Evolutionary conservation across 2,888 invertebrate genomes (phyloP).

Genomic region (Lasioglossum zephyrum): DNA sequence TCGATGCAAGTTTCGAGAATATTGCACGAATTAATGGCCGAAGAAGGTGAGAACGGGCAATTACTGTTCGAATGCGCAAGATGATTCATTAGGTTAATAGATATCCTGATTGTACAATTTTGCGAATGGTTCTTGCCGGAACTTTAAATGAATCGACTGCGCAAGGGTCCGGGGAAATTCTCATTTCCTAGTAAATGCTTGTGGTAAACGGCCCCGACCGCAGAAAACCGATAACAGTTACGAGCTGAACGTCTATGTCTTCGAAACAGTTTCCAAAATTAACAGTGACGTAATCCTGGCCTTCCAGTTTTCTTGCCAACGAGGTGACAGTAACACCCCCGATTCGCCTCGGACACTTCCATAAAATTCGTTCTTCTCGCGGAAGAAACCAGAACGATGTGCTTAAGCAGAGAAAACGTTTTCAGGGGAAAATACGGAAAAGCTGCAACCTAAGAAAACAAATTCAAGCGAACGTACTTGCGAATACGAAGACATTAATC

Average conservation of each 20-base stretch:
- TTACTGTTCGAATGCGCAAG: constrained; percentile 19
- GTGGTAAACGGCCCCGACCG: constrained; percentile 46
- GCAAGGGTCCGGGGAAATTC: constrained; percentile 40
- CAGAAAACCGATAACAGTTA: constrained; percentile 48
- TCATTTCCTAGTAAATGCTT: constrained; percentile 56
- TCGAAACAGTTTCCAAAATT: constrained; percentile 46
- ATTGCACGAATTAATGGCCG: constrained; percentile 43
- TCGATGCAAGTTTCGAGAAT: constrained; percentile 36
- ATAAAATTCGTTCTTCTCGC: background rate
- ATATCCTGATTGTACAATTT: constrained; percentile 54
- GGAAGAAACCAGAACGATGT: background rate
- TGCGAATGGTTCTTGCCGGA: constrained; percentile 44
- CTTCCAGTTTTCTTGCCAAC: constrained; percentile 32
- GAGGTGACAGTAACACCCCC: constrained; percentile 18
- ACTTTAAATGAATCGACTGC: constrained; percentile 53
- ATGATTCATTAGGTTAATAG: constrained; percentile 61
- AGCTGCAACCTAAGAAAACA: background rate
- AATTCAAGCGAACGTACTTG: background rate
- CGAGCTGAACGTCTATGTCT: constrained; percentile 42
- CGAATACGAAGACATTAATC: background rate
- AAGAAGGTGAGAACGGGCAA: constrained; percentile 25
- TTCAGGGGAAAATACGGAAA: background rate
- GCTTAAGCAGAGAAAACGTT: background rate
- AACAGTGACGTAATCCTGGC: constrained; percentile 38
- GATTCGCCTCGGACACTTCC: background rate